Conservation (phyloP, 2,888 invertebrate species). For the Esperia sulphurella region DNA sequence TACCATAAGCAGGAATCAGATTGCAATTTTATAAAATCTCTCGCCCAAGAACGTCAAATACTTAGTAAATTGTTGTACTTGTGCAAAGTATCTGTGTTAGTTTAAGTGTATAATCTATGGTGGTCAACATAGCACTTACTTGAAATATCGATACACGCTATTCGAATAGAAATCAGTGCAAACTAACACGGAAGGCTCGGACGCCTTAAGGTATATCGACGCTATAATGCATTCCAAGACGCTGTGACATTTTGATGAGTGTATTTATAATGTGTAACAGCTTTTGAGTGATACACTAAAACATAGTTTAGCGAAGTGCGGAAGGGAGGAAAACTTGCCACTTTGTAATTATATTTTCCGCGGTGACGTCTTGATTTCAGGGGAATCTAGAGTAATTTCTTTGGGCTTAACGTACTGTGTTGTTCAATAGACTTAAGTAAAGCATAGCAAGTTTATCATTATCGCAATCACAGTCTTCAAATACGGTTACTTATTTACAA, state of each 20-base stretch:
- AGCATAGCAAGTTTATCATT: no score
- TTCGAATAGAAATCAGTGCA: constrained; percentile 23
- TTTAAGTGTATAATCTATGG: constrained; percentile 8
- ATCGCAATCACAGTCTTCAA: no score
- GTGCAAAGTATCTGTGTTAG: background rate
- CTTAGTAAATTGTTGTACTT: no score
- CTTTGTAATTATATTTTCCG: background rate
- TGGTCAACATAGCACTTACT: constrained; percentile 4
- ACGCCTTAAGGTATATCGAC: background rate
- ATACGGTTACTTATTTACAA: no score
- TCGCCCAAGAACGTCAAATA: no score
- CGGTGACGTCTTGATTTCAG: background rate
- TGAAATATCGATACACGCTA: constrained; percentile 16
- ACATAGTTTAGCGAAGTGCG: background rate
- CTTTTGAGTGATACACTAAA: background rate
- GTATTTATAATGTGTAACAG: constrained; percentile 1
- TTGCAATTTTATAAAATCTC: no score
- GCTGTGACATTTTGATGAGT: constrained; percentile 3
- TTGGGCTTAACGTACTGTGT: no score
- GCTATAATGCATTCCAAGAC: background rate
- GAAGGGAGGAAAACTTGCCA: background rate
- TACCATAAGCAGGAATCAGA: no score
- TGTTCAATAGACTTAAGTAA: no score
- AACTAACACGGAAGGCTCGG: constrained; percentile 25
- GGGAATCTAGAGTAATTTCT: no score